Base-by-base conservation (phyloP, 2,888 invertebrate genomes). In the Drosophila recens region DNA sequence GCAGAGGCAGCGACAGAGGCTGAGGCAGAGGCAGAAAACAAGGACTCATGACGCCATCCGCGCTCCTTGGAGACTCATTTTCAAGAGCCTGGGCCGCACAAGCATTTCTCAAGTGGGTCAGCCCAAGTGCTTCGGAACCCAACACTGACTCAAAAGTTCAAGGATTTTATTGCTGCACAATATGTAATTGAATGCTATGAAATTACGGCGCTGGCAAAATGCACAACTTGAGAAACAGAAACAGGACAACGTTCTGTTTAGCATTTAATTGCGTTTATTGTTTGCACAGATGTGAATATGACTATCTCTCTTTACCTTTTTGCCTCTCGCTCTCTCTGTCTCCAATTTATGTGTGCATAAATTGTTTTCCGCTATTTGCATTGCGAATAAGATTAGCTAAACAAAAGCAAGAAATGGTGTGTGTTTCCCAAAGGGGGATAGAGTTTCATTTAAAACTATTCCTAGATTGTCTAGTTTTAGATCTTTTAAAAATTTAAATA, bases 51-150 rank as follows among this genome's bases (percentile, higher is more conserved):
- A 67, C 70, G 80, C 67, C 71, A 71, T 56, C 53, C 66, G 79
- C 49, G 86, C 81, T 84, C 89, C 89, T 82, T 83, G 72, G 83
- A 84, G 83, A 84, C 89, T 86, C 87, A 88, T 88, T 84, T 88
- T 88, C 87, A 84, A 84, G 83, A 77, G 75, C 79, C 36, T 79
- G 71, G 72, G 86, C 80, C 79, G 64, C 58, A 54, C 58, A 69
- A 75, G 80, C 73, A 67, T 79, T 62, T 79, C 84, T 80, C 87
- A 84, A 84, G 83, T 84, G 83, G 83, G 83, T 86, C 89, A 88
- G 67, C 72, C 51, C 75, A 67, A 83, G 75, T 64, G 83, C 66
- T 64, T 68, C 53, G 67, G 78, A 78, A 68, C 40, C 36, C 45
- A 40, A 46, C 57, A 57, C 49, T 57, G 52, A 8, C 38, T 67